Base-by-base conservation (phyloP, 2,888 invertebrate species). In the Stegana nigrithorax region DNA sequence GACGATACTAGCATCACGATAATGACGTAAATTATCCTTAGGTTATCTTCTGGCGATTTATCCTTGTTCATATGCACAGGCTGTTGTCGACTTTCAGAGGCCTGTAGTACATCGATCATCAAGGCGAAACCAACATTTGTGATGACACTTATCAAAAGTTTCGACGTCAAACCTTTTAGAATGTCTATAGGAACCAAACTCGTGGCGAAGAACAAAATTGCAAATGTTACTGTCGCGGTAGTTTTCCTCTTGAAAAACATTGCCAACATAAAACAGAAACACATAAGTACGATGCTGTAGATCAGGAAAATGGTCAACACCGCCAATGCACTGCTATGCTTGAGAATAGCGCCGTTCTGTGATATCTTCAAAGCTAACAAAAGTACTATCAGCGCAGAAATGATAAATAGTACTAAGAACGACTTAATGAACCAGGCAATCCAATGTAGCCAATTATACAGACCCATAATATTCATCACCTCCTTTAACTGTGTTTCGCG, bases 391-490 rank as follows among this genome's bases (percentile, higher is more conserved):
- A 89, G 72, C 19, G 86, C 67, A 1, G 90, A 86, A 0, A 91
- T 88, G 26, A 92, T 76, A 1, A 90, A 67, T 62, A 92, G 87
- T 72, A 90, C 90, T 4, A 91, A 68, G 67, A 93, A 89, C 65
- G 91, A 90, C 80, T 93, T 92, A 60, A 90, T 86, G 82, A 93
- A 94, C 93, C 94, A 94, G 3, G 93, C 93, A 0, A 88, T 80
- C 93, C 94, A 95, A 76, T 94, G 91, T 69, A 93, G 86, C 91
- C 92, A 93, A 56, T 90, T 90, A 19, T 90, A 89, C 36, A 95
- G 85, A 2, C 95, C 95, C 91, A 94, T 94, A 86, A 95, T 92
- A 87, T 93, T 93, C 92, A 95, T 92, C 2, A 93, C 90, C 87
- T 95, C 94, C 92, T 94, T 51, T 12, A 51, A 7, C 29, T 51